A percentile compares a stretch with the other conserved stretches of the same genome.
Conservation (phyloP, 1,140 invertebrate genomes). For the Globodera ellingtonae region DNA sequence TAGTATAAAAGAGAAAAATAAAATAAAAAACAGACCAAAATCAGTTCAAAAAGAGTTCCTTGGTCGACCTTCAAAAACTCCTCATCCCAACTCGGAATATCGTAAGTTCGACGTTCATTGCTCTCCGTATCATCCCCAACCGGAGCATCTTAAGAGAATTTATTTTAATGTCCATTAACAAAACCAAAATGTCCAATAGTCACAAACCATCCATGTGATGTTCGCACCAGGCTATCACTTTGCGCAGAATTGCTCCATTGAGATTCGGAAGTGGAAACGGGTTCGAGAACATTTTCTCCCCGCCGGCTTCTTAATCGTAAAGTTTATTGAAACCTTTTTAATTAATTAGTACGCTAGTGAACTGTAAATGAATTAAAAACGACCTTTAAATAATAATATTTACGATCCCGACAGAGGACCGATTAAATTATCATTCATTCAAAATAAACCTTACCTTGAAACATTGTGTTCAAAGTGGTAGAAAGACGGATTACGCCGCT, state of each 20-base stretch:
- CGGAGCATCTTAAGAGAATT: slow-evolving; percentile 9
- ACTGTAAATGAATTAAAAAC: too few species aligned
- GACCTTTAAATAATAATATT: too few species aligned
- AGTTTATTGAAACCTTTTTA: too few species aligned
- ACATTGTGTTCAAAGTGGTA: slow-evolving; percentile 97
- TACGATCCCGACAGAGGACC: too few species aligned
- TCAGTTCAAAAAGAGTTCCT: slow-evolving; percentile 93
- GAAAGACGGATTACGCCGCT: slow-evolving; percentile 92
- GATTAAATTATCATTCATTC: not conserved
- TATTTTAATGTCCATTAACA: not conserved
- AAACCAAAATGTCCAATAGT: not conserved
- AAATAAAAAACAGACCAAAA: slow-evolving; percentile 69
- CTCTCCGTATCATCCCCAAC: slow-evolving; percentile 68
- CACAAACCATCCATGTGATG: slow-evolving; percentile 76
- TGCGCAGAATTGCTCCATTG: slow-evolving; percentile 92
- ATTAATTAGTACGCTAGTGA: not conserved
- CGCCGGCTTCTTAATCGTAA: slow-evolving; percentile 44
- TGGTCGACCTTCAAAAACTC: slow-evolving; percentile 94
- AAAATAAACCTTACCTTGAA: slow-evolving; percentile 84
- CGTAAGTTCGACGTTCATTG: slow-evolving; percentile 96
- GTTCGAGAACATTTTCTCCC: slow-evolving; percentile 76
- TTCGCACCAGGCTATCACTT: slow-evolving; percentile 71
- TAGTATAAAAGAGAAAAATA: not conserved
- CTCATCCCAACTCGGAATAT: slow-evolving; percentile 89
- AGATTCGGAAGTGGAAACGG: slow-evolving; percentile 96